Base-by-base conservation (phyloP, 2,888 invertebrate species). In the Cheilosia scutellata region DNA sequence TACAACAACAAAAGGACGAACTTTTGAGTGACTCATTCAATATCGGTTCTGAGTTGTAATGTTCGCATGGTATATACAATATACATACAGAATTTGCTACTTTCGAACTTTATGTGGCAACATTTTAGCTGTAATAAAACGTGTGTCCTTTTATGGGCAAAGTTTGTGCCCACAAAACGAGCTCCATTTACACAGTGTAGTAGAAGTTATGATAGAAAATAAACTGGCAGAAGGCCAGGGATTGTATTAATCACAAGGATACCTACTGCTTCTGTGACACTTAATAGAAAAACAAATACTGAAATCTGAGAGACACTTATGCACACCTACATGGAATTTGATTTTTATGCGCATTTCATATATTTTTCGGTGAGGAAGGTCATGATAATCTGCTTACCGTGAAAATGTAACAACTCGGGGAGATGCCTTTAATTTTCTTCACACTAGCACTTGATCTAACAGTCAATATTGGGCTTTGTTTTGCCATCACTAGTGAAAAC, bases 1-100 rank as follows among this genome's bases (percentile, higher is more conserved):
- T 25, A 55, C 49, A 20, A 27, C 53, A 62, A 55, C 66, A 68
- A 62, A 29, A n/a, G 27, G 66, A 63, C 33, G 25, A 47, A 72
- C 20, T 65, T 20, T 66, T 20, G 51, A 65, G n/a, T 82, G 82
- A 82, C 63, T 82, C 82, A 82, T 82, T 60, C 53, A 33, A 65
- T 62, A 70, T 68, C 49, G 42, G 68, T 66, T 33, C 20, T 60
- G 44, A 53, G 60, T 70, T 62, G 27, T 20, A 44, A 44, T 76
- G 58, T 60, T 75, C 65, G 65, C 27, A 57, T 57, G 16, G 57
- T 65, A 33, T 75, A 57, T 49, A 76, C 63, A n/a, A 66, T 42
- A 42, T 27, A 51, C 5, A 13, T 33, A 55, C 33, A 33, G 31
- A 16, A 33, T 68, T 53, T 53, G 58, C 20, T 40, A 66, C 66